A percentile compares a stretch with the other conserved stretches of the same genome.
These are phyloP conservation scores for Ligdia adustata DNA, from an alignment of 2,888 invertebrate genomes.

Conservation along the genomic window DNA sequence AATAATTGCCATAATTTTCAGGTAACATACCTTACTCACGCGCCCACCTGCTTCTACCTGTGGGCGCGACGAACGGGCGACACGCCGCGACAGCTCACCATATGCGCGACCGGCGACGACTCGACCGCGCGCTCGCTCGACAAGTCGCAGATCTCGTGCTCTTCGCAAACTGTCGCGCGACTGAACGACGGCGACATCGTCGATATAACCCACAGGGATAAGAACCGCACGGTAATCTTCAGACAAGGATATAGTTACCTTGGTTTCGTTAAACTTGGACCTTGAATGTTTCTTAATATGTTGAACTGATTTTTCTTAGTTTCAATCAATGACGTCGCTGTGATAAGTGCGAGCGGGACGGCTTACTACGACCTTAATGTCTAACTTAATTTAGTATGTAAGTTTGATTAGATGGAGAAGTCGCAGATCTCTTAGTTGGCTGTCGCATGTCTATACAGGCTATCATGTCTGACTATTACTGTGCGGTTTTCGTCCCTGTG, in stretches of 20 bases:
- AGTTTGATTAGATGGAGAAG: too few species aligned
- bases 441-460: too few species aligned
- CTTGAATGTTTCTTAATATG: too few species aligned
- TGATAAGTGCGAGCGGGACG: too few species aligned
- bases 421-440: too few species aligned
- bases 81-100: conserved; percentile 53
- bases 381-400: too few species aligned
- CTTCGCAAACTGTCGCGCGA: conserved; percentile 63
- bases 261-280: conserved; percentile 74
- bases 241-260: conserved; percentile 67
- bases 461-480: too few species aligned
- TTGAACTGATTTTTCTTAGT: too few species aligned
- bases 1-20: conserved; percentile 40
- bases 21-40: conserved; percentile 69
- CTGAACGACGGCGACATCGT: conserved; percentile 62
- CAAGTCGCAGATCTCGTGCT: conserved; percentile 70
- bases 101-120: conserved; percentile 70
- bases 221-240: conserved; percentile 67
- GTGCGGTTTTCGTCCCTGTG: too few species aligned
- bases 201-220: conserved; percentile 68
- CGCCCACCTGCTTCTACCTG: conserved; percentile 69
- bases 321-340: too few species aligned
- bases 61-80: conserved; percentile 54
- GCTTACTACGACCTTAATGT: too few species aligned
- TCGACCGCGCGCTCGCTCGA: conserved; percentile 51